Percentiles rank a stretch among this genome's conserved stretches.
Evolutionary conservation across 2,888 invertebrate genomes (phyloP).

Genomic region (Altica lythri): DNA sequence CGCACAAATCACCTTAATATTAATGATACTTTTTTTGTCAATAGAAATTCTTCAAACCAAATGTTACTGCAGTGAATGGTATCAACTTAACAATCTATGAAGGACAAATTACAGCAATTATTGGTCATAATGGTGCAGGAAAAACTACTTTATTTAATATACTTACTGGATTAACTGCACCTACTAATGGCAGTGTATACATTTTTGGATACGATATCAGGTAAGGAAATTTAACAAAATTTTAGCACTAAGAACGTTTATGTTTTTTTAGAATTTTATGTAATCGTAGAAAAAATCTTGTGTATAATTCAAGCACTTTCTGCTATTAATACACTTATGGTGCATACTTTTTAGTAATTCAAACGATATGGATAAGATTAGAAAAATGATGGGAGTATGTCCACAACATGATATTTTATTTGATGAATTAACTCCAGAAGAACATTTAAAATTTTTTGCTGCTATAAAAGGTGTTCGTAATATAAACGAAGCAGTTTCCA

Average conservation of each 20-base stretch:
- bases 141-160: constrained; percentile 87
- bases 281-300: too few species aligned
- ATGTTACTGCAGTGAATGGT: constrained; percentile 75
- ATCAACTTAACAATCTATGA: constrained; percentile 83
- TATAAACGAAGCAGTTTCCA: constrained; percentile 66
- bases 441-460: constrained; percentile 82
- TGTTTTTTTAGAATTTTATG: too few species aligned
- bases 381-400: constrained; percentile 84
- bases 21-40: too few species aligned
- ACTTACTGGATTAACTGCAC: constrained; percentile 77
- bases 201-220: constrained; percentile 78
- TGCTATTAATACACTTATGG: too few species aligned
- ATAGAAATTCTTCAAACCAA: constrained; percentile 68
- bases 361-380: constrained; percentile 76
- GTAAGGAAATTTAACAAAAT: too few species aligned
- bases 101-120: constrained; percentile 82
- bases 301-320: too few species aligned
- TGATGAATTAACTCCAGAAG: constrained; percentile 75
- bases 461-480: constrained; percentile 74
- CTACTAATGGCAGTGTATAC: constrained; percentile 73
- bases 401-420: constrained; percentile 87
- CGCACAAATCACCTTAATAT: too few species aligned
- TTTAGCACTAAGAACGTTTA: too few species aligned
- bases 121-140: constrained; percentile 87
- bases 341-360: constrained; percentile 67